Evolutionary conservation across 2,797 vertebrate genomes (phyloP), one percentile per base, ranked within the genome.

Genomic region (Orestias chungarensis): DNA sequence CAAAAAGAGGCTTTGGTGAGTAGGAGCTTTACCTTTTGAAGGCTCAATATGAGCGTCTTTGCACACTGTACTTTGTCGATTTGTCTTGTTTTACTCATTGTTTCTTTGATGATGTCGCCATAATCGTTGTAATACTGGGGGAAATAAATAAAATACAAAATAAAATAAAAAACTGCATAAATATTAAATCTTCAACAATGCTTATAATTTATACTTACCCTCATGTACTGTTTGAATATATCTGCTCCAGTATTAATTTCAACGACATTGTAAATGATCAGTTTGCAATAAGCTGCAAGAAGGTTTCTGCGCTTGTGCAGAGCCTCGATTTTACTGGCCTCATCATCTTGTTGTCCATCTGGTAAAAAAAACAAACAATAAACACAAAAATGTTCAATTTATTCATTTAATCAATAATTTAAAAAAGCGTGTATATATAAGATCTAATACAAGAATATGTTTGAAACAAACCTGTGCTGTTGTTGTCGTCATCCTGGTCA

Each of bases 191-290:
- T 12, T 10, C 55, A 6, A 59, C 29, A 80, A 50, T 57, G 12
- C 35, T 44, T 40, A 47, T 6, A 23, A 27, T 75, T 71, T 73
- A 71, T 27, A 78, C 91, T 86, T 93, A 98, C 97, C 95, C 96
- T 96, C 97, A 98, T 99, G 82, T 99, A 99, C 91, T 99, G 97
- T 91, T 99, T 99, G 89, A 99, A 99, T 93, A 99, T 97, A 90
- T 99, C 97, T 9, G 97, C 97, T 74, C 96, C 97, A 40, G 97
- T 97, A 88, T 96, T 96, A 89, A 99, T 99, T 91, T 99, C 97
- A 85, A 98, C 97, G 86, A 99, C 96, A 85, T 96, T 97, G 92
- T 97, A 99, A 86, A 98, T 93, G 90, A 99, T 99, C 82, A 99
- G 94, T 90, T 99, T 99, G 94, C 97, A 98, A 91, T 97, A 99